phyloP scores from a whole-genome alignment of 2,113 vertebrate species.

The Vimba vimba region DNA sequence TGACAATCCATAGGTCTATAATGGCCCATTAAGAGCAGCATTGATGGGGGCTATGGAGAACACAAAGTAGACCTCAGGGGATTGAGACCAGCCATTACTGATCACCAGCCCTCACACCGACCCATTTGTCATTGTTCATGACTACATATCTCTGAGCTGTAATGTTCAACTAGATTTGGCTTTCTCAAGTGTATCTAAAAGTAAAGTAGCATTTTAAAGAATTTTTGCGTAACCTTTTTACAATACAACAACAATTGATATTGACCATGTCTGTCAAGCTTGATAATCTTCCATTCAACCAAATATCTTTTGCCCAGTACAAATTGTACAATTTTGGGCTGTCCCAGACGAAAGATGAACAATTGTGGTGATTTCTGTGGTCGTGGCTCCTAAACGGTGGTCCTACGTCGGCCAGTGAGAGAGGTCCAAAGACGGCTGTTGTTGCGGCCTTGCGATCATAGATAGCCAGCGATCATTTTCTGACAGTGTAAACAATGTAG shows the following conservation, averaged over 20 bases:
- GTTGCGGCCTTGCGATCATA: too few relatives aligned
- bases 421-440: too few relatives aligned
- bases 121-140: slow-evolving; percentile 62
- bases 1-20: slow-evolving; percentile 44
- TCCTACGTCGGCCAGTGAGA: too few relatives aligned
- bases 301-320: not conserved
- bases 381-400: too few relatives aligned
- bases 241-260: not conserved
- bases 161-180: not conserved
- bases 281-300: not conserved
- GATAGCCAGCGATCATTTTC: too few relatives aligned
- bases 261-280: not conserved
- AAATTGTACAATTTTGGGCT: too few relatives aligned
- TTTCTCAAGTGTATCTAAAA: not conserved
- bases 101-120: slow-evolving; percentile 54
- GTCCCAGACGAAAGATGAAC: too few relatives aligned
- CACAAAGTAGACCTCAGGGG: slow-evolving; percentile 11
- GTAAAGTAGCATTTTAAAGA: not conserved
- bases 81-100: slow-evolving; percentile 56
- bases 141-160: not conserved
- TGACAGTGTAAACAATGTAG: too few relatives aligned
- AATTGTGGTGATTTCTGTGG: too few relatives aligned
- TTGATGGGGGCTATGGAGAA: slow-evolving; percentile 26
- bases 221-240: not conserved
- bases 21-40: slow-evolving; percentile 54